Evolutionary conservation across 1,140 invertebrate species (phyloP).

Genomic region (Cydia strobilella): DNA sequence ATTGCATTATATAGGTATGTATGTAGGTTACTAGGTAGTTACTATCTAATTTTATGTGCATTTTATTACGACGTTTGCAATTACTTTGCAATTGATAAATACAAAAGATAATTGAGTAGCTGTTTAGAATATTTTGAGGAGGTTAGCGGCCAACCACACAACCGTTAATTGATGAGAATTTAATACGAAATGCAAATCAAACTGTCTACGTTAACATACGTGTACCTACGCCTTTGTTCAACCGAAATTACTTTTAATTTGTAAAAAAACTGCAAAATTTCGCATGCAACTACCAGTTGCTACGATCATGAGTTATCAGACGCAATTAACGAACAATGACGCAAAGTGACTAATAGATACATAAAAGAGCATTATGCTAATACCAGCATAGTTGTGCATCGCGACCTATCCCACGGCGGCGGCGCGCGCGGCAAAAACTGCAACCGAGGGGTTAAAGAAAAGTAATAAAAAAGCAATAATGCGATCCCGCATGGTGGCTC

Average conservation of each 20-base stretch:
- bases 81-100: constrained; percentile 37
- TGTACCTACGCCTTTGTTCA: neutral
- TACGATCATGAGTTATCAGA: constrained; percentile 46
- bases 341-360: constrained; percentile 46
- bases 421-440: constrained; percentile 71
- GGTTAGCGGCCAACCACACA: constrained; percentile 56
- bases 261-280: neutral
- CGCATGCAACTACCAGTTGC: constrained; percentile 38
- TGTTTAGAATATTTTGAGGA: constrained; percentile 24
- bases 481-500: constrained; percentile 77
- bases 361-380: constrained; percentile 74
- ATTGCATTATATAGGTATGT: neutral
- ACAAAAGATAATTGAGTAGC: neutral
- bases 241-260: neutral
- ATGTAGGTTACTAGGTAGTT: neutral
- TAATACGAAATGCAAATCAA: constrained; percentile 34
- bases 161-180: constrained; percentile 67
- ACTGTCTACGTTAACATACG: neutral
- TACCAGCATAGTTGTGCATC: constrained; percentile 72
- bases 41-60: neutral
- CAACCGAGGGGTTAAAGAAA: constrained; percentile 72
- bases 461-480: constrained; percentile 80
- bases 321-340: constrained; percentile 61
- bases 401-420: constrained; percentile 76
- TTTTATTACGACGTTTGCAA: too few species aligned